These are phyloP conservation scores for Enhydra lutris DNA, from an alignment of 2,113 vertebrate species.

Conservation along the genomic window DNA sequence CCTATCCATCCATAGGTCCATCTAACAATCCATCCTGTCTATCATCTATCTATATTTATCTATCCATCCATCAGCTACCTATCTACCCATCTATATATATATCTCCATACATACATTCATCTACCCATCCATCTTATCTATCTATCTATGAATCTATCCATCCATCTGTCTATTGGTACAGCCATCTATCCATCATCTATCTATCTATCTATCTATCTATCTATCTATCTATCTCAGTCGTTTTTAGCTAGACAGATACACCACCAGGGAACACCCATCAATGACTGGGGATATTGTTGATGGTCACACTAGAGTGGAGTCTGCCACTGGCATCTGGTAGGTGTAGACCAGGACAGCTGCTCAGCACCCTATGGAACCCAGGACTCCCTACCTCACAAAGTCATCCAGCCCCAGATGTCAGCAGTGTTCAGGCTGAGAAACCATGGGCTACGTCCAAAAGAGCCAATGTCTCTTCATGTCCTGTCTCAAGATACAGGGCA, in stretches of 20 bases:
- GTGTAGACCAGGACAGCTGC: no score
- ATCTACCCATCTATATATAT: not conserved
- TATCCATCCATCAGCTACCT: not conserved
- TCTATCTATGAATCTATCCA: not conserved
- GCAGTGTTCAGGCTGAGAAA: not conserved
- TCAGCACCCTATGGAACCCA: not conserved
- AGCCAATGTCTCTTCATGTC: fast-evolving
- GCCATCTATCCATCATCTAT: no score
- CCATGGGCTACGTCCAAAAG: not conserved
- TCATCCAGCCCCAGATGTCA: not conserved
- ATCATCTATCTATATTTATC: not conserved
- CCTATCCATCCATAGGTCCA: no score
- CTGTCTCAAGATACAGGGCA: fast-evolving
- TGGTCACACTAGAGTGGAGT: not conserved
- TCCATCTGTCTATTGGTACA: not conserved
- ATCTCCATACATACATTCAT: not conserved
- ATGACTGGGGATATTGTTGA: not conserved
- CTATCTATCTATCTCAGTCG: no score
- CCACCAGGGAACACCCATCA: no score
- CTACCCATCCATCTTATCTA: no score
- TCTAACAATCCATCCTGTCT: fast-evolving
- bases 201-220: not conserved
- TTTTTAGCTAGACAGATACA: not conserved
- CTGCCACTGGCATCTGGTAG: not conserved
- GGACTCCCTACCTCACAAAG: not conserved